Percentiles rank a stretch among this genome's conserved stretches.
Conservation (phyloP, 2,888 invertebrate species). For the Sisyra nigra region DNA sequence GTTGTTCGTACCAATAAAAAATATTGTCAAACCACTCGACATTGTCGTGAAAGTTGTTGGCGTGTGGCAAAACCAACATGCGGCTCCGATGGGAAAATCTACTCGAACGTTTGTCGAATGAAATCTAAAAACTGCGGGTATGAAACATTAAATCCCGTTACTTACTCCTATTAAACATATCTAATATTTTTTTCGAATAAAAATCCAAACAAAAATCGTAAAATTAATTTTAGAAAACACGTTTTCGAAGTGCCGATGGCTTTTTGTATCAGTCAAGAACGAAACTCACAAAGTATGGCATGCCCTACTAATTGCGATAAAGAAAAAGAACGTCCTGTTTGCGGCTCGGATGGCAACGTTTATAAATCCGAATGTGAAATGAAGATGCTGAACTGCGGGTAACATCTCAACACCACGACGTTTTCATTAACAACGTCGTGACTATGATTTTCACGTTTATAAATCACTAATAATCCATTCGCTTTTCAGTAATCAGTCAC, state of each 20-base stretch:
- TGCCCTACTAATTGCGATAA: conserved; percentile 61
- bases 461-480: background rate
- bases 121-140: conserved; percentile 85
- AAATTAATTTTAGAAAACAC: conserved; percentile 45
- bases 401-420: conserved; percentile 19
- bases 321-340: conserved; percentile 57
- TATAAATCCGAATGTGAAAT: conserved; percentile 82
- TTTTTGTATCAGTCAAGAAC: conserved; percentile 62
- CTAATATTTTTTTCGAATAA: conserved; percentile 10
- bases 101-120: conserved; percentile 82
- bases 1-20: conserved; percentile 77
- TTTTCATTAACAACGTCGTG: background rate
- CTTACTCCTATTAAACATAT: background rate
- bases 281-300: conserved; percentile 40
- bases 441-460: background rate
- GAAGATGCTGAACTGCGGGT: conserved; percentile 81
- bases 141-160: conserved; percentile 14
- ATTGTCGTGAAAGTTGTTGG: conserved; percentile 85
- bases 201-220: conserved; percentile 6
- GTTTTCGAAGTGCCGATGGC: conserved; percentile 87
- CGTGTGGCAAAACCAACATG: conserved; percentile 77
- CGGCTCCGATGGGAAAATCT: conserved; percentile 77
- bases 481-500: conserved; percentile 13
- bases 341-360: conserved; percentile 78
- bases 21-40: conserved; percentile 80